Base-by-base conservation (phyloP, 2,888 invertebrate genomes). In the Hofmannophila pseudospretella region DNA sequence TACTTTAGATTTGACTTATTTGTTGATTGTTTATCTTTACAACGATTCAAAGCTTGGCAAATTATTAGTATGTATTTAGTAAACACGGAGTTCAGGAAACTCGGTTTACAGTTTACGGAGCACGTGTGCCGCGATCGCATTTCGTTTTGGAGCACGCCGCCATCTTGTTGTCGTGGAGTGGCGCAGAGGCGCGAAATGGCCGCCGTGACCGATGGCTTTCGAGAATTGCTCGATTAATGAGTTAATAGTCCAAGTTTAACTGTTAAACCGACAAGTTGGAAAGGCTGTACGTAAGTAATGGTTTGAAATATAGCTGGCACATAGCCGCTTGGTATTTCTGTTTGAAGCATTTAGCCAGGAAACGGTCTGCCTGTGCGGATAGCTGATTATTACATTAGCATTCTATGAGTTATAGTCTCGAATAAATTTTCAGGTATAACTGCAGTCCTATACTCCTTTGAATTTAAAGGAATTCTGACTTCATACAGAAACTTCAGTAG, bases 191-290 rank as follows among this genome's bases (percentile, higher is more conserved):
- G 50, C 58, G 50, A 58, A 70, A 70, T 16, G 16, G 16, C 16
- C 3, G 16, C 16, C 3, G 16, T 16, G 3, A 34, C 51, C 49
- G 45, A 48, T 43, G 50, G n/a, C 54, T 71, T 67, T 62, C 46
- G 47, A 54, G 72, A 73, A 74, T 57, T 67, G 67, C 60, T 62
- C 66, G 67, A 76, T 77, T 73, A 79, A 78, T 74, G 74, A 67
- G 71, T 68, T 71, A 76, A 75, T 76, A 75, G 77, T 75, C 71
- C 61, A 73, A 77, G 71, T 79, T 76, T 65, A 68, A 73, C 64
- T 64, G 65, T 67, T 65, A 65, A 67, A 62, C 58, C 60, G 59
- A 59, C 55, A 64, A 75, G 71, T 75, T 67, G 52, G 57, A 61
- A 60, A 52, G 50, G 59, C 53, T 45, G 46, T 52, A 56, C 58